These are phyloP conservation scores for Pseudomugil tenellus DNA, from an alignment of 2,797 vertebrate species.

Conservation along the genomic window DNA sequence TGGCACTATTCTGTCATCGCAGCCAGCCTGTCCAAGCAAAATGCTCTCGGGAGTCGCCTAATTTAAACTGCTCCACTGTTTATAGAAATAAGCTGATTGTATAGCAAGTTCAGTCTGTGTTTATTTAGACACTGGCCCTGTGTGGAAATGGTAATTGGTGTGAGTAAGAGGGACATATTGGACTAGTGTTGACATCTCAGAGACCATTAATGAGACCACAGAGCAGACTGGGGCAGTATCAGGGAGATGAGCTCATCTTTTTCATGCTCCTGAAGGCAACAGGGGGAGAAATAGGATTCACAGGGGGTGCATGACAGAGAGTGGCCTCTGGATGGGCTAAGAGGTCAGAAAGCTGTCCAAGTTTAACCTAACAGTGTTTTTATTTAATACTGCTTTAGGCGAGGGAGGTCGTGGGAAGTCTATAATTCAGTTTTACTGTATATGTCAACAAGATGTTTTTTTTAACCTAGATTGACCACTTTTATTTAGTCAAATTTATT, in stretches of 20 bases:
- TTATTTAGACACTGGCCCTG: conserved; percentile 69
- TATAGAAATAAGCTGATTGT: conserved; percentile 75
- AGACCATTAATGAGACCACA: conserved; percentile 67
- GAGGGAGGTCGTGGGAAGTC: conserved; percentile 8
- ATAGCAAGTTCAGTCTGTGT: conserved; percentile 67
- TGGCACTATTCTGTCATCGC: conserved; percentile 74
- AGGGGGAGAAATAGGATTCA: conserved; percentile 18
- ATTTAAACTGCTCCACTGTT: conserved; percentile 71
- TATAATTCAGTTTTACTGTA: conserved; percentile 1
- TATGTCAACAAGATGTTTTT: conserved; percentile 2
- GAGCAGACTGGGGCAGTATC: conserved; percentile 45
- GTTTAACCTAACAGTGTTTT: conserved; percentile 14
- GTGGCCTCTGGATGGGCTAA: conserved; percentile 32
- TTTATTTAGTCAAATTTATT: no score
- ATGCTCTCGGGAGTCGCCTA: conserved; percentile 55
- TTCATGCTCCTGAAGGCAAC: conserved; percentile 38
- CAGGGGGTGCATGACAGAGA: conserved; percentile 15
- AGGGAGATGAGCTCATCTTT: conserved; percentile 69
- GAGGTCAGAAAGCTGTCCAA: conserved; percentile 31
- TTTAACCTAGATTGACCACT: background rate
- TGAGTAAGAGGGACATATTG: conserved; percentile 68
- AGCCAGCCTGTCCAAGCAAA: conserved; percentile 52
- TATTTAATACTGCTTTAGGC: conserved; percentile 11
- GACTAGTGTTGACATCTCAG: conserved; percentile 63
- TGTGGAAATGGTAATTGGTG: conserved; percentile 72